phyloP scores from a whole-genome alignment of 2,888 invertebrate genomes.

The Alloplasta piceator region DNA sequence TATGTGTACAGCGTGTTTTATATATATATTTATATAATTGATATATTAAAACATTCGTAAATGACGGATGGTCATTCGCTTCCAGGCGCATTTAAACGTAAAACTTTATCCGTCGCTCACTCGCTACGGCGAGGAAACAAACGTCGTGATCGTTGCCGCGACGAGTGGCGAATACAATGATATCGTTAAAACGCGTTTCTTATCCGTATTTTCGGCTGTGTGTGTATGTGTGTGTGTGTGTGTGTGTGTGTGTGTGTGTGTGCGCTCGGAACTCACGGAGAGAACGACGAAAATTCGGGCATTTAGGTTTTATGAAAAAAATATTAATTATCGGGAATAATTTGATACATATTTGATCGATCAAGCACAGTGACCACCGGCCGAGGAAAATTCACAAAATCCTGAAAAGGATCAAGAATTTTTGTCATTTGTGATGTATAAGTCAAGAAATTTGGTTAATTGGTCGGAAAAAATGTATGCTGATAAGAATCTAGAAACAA shows the following conservation, averaged over 20 bases:
- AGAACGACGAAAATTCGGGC: too few relatives aligned
- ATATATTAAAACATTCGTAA: slow-evolving; percentile 67
- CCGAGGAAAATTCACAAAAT: too few relatives aligned
- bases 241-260: not conserved
- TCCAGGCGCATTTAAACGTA: slow-evolving; percentile 48
- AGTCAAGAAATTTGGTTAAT: too few relatives aligned
- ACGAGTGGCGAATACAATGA: slow-evolving; percentile 48
- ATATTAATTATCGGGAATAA: too few relatives aligned
- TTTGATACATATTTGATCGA: too few relatives aligned
- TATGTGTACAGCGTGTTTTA: slow-evolving; percentile 63
- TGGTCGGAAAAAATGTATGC: too few relatives aligned
- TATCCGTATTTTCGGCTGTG: slow-evolving; percentile 6
- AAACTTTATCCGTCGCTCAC: slow-evolving; percentile 38
- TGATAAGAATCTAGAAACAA: too few relatives aligned
- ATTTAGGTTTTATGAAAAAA: too few relatives aligned
- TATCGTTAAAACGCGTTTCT: slow-evolving; percentile 27
- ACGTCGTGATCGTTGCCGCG: slow-evolving; percentile 52
- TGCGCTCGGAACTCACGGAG: too few relatives aligned
- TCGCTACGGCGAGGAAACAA: slow-evolving; percentile 52
- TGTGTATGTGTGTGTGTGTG: not conserved
- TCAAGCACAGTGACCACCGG: too few relatives aligned
- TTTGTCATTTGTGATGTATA: too few relatives aligned
- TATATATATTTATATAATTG: slow-evolving; percentile 57
- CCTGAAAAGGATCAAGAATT: too few relatives aligned
- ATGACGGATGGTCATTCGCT: slow-evolving; percentile 65